Base-by-base conservation (phyloP, 2,113 vertebrate species). In the Oriolus oriolus region DNA sequence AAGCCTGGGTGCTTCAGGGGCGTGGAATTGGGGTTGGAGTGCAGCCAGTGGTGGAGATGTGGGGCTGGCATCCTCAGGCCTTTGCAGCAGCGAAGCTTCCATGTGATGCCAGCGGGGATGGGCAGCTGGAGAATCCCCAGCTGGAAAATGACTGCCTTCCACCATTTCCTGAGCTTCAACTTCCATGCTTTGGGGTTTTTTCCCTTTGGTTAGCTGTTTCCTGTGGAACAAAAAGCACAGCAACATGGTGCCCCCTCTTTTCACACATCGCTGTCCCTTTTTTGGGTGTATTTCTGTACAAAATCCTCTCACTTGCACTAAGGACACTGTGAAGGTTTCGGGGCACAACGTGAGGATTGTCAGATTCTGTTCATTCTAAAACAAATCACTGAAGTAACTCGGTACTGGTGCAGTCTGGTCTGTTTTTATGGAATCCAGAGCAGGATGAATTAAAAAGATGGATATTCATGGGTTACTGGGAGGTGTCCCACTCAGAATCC, bases 201-300 rank as follows among this genome's bases (percentile, higher is more conserved):
- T 0, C 6, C 14, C 15, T 50, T 63, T 52, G 13, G 47, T 82
- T 70, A 53, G 50, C n/a, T 52, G 1, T 33, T 71, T 78, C 16
- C 35, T 50, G 14, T 17, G 37, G 50, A 23, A 9, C 12, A 80
- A 54, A 63, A 15, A 52, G 22, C 30, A 19, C 21, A 20, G 21
- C 4, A 12, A 7, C n/a, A 19, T 8, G 21, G 8, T 28, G 7
- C 2, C 17, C 13, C 0, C 13, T 21, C 30, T 69, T 66, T 21
- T 44, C 33, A 16, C 4, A 0, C 0, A 0, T 26, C 39, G 0
- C 5, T 37, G 18, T 13, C n/a, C 24, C 23, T 60, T 54, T 27
- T 52, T 37, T 14, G 3, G 4, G 24, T 5, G 2, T 56, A 5
- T 77, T 84, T 52, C 44, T 60, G 1, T 13, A 5, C 12, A 18